phyloP scores from a whole-genome alignment of 2,797 vertebrate species.

The Pseudochirops cupreus region DNA sequence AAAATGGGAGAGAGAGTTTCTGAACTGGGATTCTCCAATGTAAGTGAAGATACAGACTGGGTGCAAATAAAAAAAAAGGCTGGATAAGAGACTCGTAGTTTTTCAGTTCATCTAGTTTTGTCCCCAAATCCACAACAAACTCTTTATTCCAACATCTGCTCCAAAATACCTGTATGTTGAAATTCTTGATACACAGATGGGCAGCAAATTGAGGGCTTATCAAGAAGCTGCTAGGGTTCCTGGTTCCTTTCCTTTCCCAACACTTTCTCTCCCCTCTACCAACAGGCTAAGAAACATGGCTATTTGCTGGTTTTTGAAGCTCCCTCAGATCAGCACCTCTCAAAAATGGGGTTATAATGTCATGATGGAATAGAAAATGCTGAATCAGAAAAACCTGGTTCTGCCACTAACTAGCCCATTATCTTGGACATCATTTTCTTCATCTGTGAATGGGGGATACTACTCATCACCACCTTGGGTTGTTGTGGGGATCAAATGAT shows the following conservation, averaged over 20 bases:
- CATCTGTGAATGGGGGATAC: background rate
- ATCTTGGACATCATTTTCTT: slow-evolving; percentile 1
- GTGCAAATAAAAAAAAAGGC: background rate
- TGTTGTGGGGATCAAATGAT: background rate
- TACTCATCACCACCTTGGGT: background rate
- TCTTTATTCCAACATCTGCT: slow-evolving; percentile 3
- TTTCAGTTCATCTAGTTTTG: background rate
- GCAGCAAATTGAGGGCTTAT: slow-evolving; percentile 5
- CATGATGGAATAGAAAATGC: background rate
- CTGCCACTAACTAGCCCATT: background rate
- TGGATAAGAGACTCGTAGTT: background rate
- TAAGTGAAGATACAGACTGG: background rate
- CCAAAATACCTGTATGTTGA: slow-evolving; percentile 30
- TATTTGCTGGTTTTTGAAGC: background rate
- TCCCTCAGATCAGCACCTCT: background rate
- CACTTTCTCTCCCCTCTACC: no score
- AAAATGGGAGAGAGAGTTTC: background rate
- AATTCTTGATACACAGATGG: slow-evolving; percentile 13
- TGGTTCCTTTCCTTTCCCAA: background rate
- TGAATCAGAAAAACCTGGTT: background rate
- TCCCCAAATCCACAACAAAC: background rate
- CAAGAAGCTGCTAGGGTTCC: background rate
- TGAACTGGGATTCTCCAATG: background rate
- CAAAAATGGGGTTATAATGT: background rate
- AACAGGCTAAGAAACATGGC: background rate